Evolutionary conservation across 64 coral and sea anemone species (phyloP).

Genomic region (Stylophora pistillata): DNA sequence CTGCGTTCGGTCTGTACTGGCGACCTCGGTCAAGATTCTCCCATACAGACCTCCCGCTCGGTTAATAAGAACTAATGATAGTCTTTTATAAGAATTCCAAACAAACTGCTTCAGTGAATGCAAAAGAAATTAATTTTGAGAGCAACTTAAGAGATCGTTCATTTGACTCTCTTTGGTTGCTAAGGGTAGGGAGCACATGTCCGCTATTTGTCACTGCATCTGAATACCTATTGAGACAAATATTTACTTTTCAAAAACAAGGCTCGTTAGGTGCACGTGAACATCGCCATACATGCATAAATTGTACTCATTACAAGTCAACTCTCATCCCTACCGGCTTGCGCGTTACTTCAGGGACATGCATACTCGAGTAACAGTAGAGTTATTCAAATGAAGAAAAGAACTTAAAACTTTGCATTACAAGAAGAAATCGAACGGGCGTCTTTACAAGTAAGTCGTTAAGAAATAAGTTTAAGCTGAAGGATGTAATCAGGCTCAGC

Average conservation of each 20-base stretch:
- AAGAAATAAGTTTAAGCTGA: no score
- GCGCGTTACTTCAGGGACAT: no score
- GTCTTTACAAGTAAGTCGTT: no score
- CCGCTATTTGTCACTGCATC: background rate
- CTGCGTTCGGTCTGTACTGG: no score
- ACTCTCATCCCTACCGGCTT: background rate
- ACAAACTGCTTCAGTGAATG: background rate
- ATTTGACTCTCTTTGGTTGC: background rate
- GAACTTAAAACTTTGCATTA: no score
- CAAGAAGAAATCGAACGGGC: no score
- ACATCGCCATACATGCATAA: conserved; percentile 41
- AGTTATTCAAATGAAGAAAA: no score
- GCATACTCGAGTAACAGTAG: no score
- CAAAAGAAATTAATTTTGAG: background rate
- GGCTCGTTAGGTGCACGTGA: conserved; percentile 19
- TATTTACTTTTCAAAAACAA: conserved; percentile 27
- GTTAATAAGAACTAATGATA: no score
- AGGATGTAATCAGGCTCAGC: no score
- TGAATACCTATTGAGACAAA: background rate
- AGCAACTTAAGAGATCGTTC: background rate
- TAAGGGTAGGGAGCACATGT: conserved; percentile 12
- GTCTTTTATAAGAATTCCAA: background rate
- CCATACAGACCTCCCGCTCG: no score
- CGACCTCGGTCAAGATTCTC: no score
- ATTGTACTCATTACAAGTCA: conserved; percentile 15